Base-by-base conservation (phyloP, 2,888 invertebrate species). In the Agrilus cyanescens region DNA sequence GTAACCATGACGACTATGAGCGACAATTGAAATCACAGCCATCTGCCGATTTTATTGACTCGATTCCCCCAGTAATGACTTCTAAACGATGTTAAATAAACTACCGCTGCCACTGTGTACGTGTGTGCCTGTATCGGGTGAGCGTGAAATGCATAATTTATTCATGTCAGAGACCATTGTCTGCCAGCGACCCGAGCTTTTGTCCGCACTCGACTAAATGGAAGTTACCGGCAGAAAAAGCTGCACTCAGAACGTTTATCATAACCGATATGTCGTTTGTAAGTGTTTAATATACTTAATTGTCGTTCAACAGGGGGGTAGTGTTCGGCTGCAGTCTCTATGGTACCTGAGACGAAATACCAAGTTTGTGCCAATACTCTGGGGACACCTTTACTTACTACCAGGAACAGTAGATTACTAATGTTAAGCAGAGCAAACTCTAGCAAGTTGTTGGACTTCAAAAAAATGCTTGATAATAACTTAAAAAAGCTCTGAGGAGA, bases 81-180 rank as follows among this genome's bases (percentile, higher is more conserved):
- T 52, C 56, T 63, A 64, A 64, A 63, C 60, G 62, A 58, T 57
- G 62, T 63, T 63, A 65, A 65, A 65, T 65, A 65, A 61, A 62
- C 61, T 61, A 41, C 32, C 18, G 15, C 37, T 39, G 40, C 44
- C 45, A 37, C 55, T 53, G 53, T 51, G 58, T 53, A 30, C 10
- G 20, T 25, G 20, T 36, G 20, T 39, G 4, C 39, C 40, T 61
- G 57, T 63, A 62, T 63, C 61, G 63, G 62, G 59, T 52, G 57
- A 60, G 58, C 59, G 61, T 60, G 60, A 57, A 62, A 57, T 58
- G 52, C 52, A 58, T 63, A 63, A 65, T 64, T 64, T 63, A 64
- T 63, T 56, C 48, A 54, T 53, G 62, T 61, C 60, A 60, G 51
- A 55, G 52, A 53, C 36, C 32, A 40, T 31, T 44, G 41, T 50